Evolutionary conservation across 2,113 vertebrate species (phyloP).

Genomic region (Hippocampus comes): DNA sequence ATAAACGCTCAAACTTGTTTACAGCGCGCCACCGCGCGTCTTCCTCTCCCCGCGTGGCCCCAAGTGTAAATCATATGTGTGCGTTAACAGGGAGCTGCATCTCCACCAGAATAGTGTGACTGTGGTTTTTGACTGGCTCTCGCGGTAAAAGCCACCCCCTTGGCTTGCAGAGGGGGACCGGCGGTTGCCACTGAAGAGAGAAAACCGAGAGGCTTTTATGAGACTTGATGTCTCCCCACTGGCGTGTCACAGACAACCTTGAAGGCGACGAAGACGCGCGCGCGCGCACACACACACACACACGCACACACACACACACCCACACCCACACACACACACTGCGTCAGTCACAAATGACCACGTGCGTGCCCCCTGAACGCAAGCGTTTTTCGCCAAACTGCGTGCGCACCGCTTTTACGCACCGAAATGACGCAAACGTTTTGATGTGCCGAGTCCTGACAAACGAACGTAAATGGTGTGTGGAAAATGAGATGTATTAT

Average conservation of each 20-base stretch:
- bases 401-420: constrained; percentile 38
- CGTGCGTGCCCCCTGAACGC: constrained; percentile 5
- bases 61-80: constrained; percentile 34
- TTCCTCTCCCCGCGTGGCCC: constrained; percentile 23
- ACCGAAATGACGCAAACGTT: constrained; percentile 28
- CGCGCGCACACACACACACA: constrained; percentile 60
- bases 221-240: constrained; percentile 52
- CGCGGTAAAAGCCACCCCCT: constrained; percentile 52
- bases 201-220: constrained; percentile 38
- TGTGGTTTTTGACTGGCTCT: constrained; percentile 52
- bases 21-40: constrained; percentile 12
- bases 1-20: not conserved
- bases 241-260: constrained; percentile 70
- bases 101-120: constrained; percentile 44
- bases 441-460: constrained; percentile 48
- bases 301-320: not conserved
- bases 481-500: not conserved
- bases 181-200: constrained; percentile 52
- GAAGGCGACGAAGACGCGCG: constrained; percentile 52
- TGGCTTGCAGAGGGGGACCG: constrained; percentile 26
- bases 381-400: not conserved
- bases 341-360: constrained; percentile 19
- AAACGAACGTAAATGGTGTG: constrained; percentile 36
- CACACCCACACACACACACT: not conserved
- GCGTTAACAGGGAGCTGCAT: constrained; percentile 33